Evolutionary conservation across 2,797 vertebrate species (phyloP).

Genomic region (Microchirus variegatus): DNA sequence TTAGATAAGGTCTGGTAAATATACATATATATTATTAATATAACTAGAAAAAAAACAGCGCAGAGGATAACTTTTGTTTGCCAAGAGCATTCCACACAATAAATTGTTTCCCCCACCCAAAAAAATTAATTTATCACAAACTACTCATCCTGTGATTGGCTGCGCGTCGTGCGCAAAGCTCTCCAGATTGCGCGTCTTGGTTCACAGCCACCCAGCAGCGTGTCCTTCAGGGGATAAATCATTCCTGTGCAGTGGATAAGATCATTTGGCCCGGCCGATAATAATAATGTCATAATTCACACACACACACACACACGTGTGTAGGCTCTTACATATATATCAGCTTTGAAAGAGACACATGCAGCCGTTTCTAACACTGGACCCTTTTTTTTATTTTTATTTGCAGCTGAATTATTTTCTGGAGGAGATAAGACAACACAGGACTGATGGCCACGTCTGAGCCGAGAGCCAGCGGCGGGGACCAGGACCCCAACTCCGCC

Average conservation of each 20-base stretch:
- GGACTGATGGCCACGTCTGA: conserved; percentile 91
- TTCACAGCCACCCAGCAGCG: neutral
- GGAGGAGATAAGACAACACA: conserved; percentile 62
- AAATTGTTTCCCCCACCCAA: too few relatives aligned
- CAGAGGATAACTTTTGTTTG: too few relatives aligned
- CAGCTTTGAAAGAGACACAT: neutral
- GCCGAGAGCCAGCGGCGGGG: conserved; percentile 87
- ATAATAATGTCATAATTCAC: neutral
- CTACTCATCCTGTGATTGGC: neutral
- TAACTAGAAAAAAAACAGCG: too few relatives aligned
- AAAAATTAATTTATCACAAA: too few relatives aligned
- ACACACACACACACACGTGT: too few relatives aligned
- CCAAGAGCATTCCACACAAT: too few relatives aligned
- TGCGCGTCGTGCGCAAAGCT: conserved; percentile 15
- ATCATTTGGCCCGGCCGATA: neutral
- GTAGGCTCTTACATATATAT: neutral
- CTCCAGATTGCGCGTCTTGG: conserved; percentile 13
- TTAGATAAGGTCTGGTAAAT: too few relatives aligned
- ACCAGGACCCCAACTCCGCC: conserved; percentile 88
- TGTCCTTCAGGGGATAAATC: conserved; percentile 19
- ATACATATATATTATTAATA: too few relatives aligned
- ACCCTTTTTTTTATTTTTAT: conserved; percentile 61
- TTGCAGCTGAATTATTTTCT: conserved; percentile 55
- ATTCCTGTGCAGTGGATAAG: conserved; percentile 1
- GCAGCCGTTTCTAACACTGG: conserved; percentile 43